Conservation (phyloP, 2,113 vertebrate genomes). For the Suncus etruscus region DNA sequence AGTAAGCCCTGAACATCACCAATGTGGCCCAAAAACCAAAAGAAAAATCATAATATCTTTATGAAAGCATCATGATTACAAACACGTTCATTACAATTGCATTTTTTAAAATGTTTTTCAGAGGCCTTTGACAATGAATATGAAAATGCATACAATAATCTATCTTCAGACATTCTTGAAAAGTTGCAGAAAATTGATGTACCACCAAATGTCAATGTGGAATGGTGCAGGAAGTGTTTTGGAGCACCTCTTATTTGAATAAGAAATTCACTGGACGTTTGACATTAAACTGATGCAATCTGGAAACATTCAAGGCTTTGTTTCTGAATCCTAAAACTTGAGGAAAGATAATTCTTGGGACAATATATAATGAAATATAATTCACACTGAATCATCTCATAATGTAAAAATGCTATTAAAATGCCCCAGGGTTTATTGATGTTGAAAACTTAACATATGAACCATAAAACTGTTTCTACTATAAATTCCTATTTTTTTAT, state of each 20-base stretch:
- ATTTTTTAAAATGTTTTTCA: slow-evolving; percentile 84
- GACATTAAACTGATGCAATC: neutral
- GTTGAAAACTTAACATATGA: slow-evolving; percentile 40
- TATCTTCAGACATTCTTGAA: slow-evolving; percentile 91
- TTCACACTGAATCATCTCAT: slow-evolving; percentile 48
- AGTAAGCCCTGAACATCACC: too few species aligned
- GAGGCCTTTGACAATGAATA: slow-evolving; percentile 98
- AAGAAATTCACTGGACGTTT: neutral
- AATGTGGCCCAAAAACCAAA: too few species aligned
- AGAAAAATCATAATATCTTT: too few species aligned
- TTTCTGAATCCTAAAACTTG: slow-evolving; percentile 55
- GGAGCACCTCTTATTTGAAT: slow-evolving; percentile 93
- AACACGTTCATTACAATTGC: slow-evolving; percentile 28
- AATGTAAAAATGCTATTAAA: slow-evolving; percentile 25
- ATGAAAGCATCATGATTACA: neutral
- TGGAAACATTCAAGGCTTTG: slow-evolving; percentile 23
- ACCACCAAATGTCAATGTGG: slow-evolving; percentile 90
- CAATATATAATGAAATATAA: slow-evolving; percentile 33
- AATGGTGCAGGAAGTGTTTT: slow-evolving; percentile 95
- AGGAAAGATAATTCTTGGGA: slow-evolving; percentile 50
- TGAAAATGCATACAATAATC: slow-evolving; percentile 89
- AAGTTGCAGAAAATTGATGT: slow-evolving; percentile 91
- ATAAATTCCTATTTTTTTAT: slow-evolving; percentile 33
- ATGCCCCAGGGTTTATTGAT: neutral
- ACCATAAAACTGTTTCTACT: slow-evolving; percentile 40